Percentiles rank a stretch among this genome's conserved stretches.
These are phyloP conservation scores for Varroa destructor DNA, from an alignment of 1,140 invertebrate species.

Conservation along the genomic window DNA sequence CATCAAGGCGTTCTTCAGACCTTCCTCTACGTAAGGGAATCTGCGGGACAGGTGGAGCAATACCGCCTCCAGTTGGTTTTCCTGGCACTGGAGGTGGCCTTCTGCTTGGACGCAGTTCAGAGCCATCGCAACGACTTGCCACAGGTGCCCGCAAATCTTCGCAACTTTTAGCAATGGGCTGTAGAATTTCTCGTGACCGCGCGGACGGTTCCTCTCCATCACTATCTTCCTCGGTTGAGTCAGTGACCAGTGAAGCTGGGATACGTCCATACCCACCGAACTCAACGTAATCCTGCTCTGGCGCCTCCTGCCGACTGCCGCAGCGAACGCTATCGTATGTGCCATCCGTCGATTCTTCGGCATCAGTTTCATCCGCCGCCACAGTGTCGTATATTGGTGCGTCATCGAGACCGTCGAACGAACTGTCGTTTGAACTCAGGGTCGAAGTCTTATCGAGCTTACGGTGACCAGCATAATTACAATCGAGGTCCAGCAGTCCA, in stretches of 20 bases:
- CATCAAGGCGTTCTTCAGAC: slow-evolving; percentile 18
- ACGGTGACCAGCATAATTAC: not conserved
- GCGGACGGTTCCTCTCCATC: slow-evolving; percentile 3
- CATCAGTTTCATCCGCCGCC: slow-evolving; percentile 3
- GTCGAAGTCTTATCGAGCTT: slow-evolving; percentile 26
- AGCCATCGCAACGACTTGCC: not conserved
- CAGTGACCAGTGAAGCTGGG: slow-evolving; percentile 20
- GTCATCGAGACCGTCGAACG: slow-evolving; percentile 18
- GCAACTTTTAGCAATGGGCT: slow-evolving; percentile 11
- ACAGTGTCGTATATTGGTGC: slow-evolving; percentile 25
- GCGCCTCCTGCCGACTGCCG: not conserved
- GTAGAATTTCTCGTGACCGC: not conserved
- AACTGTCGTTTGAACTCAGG: slow-evolving; percentile 22
- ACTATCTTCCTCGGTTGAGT: slow-evolving; percentile 23
- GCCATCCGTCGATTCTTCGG: not conserved
- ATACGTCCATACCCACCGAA: slow-evolving; percentile 20
- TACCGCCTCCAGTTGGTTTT: not conserved
- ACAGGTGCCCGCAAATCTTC: slow-evolving; percentile 1
- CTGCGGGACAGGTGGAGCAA: not conserved
- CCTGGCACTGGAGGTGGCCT: slow-evolving; percentile 21
- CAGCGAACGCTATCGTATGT: not conserved
- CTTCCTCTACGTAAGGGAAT: slow-evolving; percentile 19
- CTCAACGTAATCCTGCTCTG: slow-evolving; percentile 22
- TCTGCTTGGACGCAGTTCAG: not conserved
- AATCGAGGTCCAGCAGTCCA: not conserved